A percentile compares a stretch with the other conserved stretches of the same genome.
Evolutionary conservation across 2,797 vertebrate species (phyloP).

Genomic region (Mastacembelus armatus): DNA sequence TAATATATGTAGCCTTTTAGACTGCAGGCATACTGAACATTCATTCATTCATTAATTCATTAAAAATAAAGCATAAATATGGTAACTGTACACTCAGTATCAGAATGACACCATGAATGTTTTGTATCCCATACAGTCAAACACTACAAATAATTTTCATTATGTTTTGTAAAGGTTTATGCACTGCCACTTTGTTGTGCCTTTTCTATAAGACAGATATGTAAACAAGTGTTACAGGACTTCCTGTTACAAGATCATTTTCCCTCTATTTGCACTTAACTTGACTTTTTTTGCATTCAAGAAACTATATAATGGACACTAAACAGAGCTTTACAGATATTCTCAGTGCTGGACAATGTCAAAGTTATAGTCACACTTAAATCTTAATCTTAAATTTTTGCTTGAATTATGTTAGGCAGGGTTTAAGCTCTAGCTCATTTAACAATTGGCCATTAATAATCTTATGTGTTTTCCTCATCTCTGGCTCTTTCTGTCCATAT

Average conservation of each 20-base stretch:
- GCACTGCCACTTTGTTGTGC: background rate
- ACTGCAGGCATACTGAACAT: background rate
- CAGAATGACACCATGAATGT: background rate
- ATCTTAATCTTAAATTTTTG: no score
- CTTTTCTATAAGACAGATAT: slow-evolving; percentile 1
- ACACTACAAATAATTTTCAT: background rate
- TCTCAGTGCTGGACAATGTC: no score
- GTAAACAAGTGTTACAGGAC: background rate
- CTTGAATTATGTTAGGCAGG: no score
- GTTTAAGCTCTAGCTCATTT: background rate
- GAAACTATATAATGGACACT: background rate
- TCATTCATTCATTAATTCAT: no score
- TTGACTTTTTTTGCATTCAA: background rate
- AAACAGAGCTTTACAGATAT: no score
- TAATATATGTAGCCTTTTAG: background rate
- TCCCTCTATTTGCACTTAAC: slow-evolving; percentile 3
- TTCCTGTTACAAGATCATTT: slow-evolving; percentile 4
- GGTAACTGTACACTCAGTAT: background rate
- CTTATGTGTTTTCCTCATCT: background rate
- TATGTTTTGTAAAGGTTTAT: background rate
- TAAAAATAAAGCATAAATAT: background rate
- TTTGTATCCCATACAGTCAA: background rate
- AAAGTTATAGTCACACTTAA: no score
- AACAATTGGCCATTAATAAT: background rate
- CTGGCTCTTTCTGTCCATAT: background rate